Conservation (phyloP, 2,797 vertebrate genomes). For the Cryptoprocta ferox region DNA sequence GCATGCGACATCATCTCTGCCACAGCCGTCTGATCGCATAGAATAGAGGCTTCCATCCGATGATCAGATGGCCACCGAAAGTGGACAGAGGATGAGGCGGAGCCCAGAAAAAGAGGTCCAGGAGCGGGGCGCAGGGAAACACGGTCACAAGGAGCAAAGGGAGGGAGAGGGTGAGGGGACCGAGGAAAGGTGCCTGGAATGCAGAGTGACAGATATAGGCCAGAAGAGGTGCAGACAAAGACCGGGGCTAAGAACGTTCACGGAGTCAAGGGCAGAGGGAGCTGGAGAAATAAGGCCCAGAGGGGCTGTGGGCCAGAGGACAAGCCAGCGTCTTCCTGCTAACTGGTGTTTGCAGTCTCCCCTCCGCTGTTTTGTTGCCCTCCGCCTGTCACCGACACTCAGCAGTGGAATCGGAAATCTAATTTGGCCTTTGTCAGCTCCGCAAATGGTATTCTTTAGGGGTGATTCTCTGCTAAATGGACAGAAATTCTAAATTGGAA, state of each 20-base stretch:
- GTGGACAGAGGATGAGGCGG: not conserved
- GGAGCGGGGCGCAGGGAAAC: not conserved
- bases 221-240: not conserved
- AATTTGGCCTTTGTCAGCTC: constrained; percentile 88
- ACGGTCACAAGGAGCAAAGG: not conserved
- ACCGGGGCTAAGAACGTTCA: not conserved
- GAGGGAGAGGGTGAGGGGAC: rapidly evolving
- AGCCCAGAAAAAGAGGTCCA: too few species aligned
- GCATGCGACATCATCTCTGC: not conserved
- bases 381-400: constrained; percentile 80
- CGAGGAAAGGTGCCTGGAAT: not conserved
- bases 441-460: constrained; percentile 85
- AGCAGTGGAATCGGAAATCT: constrained; percentile 82
- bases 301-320: not conserved
- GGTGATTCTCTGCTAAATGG: constrained; percentile 84
- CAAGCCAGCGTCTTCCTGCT: rapidly evolving
- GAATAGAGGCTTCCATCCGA: not conserved
- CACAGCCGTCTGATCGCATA: not conserved
- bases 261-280: not conserved
- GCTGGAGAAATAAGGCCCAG: not conserved
- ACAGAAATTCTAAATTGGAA: constrained; percentile 85
- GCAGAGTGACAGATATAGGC: not conserved
- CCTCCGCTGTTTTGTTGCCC: constrained; percentile 78
- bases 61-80: not conserved
- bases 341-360: constrained; percentile 79